A percentile compares a stretch with the other conserved stretches of the same genome.
phyloP scores from a whole-genome alignment of 1,140 invertebrate species.

The Idris sp. region DNA sequence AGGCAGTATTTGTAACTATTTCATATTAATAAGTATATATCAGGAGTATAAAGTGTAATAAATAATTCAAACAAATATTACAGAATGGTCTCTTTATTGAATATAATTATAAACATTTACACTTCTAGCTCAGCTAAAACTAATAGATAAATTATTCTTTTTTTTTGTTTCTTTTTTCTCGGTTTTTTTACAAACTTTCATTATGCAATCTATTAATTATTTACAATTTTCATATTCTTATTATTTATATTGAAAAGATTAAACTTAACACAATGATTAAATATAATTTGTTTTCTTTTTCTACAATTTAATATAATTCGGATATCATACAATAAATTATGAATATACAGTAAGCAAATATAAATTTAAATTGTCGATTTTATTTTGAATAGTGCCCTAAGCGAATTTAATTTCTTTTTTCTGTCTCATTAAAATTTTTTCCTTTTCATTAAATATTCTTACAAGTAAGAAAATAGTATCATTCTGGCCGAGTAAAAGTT shows the following conservation, averaged over 20 bases:
- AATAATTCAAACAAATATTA: conserved; percentile 43
- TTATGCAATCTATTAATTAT: conserved; percentile 30
- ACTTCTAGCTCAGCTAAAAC: conserved; percentile 26
- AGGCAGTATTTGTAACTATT: conserved; percentile 43
- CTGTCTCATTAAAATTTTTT: no score
- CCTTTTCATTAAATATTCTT: no score
- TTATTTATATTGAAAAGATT: no score
- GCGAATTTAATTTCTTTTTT: no score
- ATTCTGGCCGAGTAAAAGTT: no score
- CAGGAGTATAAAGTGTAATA: conserved; percentile 52
- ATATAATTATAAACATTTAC: conserved; percentile 53
- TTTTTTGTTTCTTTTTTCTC: neutral
- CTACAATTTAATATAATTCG: no score
- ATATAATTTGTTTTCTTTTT: no score
- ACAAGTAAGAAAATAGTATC: no score
- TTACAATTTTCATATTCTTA: conserved; percentile 27
- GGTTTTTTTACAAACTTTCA: conserved; percentile 41
- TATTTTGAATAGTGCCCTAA: no score
- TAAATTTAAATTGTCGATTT: no score
- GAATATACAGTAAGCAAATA: neutral
- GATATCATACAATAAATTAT: no score
- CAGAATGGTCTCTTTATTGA: conserved; percentile 60
- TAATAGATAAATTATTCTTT: conserved; percentile 20
- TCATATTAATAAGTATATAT: conserved; percentile 22
- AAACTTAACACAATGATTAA: no score